A percentile compares a stretch with the other conserved stretches of the same genome.
phyloP scores from a whole-genome alignment of 2,113 vertebrate genomes.

The Aegithalos caudatus region DNA sequence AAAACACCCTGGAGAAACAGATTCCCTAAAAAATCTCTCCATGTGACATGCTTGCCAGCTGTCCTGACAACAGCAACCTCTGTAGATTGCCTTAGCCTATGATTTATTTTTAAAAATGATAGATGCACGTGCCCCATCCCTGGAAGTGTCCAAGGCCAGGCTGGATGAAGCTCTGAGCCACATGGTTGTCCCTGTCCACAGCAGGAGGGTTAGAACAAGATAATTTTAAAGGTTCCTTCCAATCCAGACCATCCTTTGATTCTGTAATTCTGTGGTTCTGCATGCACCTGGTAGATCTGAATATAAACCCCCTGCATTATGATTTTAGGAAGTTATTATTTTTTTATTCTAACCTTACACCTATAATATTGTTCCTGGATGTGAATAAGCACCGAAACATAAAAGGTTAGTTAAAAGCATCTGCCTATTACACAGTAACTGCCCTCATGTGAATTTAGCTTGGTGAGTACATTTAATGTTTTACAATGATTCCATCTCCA shows the following conservation, averaged over 20 bases:
- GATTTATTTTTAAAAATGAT: not conserved
- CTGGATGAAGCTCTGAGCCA: not conserved
- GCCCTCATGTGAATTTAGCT: not conserved
- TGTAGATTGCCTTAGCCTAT: not conserved
- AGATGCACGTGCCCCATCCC: not conserved
- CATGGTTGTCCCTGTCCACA: not conserved
- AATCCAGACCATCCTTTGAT: not conserved
- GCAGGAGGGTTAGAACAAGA: rapidly evolving
- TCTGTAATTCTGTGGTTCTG: not conserved
- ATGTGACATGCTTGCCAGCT: not conserved
- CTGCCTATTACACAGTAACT: not conserved
- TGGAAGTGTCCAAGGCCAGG: not conserved
- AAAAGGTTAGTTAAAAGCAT: slow-evolving; percentile 3
- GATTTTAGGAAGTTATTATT: slow-evolving; percentile 2
- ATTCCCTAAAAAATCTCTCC: not conserved
- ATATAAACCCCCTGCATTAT: not conserved
- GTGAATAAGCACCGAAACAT: not conserved
- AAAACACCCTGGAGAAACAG: not conserved
- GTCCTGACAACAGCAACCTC: not conserved
- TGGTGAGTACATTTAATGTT: not conserved
- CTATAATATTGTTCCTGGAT: not conserved
- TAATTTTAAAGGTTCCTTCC: not conserved
- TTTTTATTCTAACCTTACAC: slow-evolving; percentile 30
- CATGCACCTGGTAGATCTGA: not conserved
- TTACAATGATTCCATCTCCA: not conserved